Evolutionary conservation across 2,113 vertebrate species (phyloP).

Genomic region (Neodontobutis hainanensis): DNA sequence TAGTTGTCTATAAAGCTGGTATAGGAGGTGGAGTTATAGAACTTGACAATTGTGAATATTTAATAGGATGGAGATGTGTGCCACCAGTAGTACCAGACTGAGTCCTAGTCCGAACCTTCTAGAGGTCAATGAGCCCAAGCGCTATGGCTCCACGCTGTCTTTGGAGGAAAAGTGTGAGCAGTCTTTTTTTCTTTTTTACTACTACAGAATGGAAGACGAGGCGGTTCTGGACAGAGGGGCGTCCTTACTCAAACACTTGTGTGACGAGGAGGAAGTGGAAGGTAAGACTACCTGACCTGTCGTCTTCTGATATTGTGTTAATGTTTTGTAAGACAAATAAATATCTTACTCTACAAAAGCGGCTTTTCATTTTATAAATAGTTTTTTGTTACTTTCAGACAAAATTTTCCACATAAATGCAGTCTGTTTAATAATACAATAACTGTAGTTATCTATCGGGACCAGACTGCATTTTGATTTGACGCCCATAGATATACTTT

Average conservation of each 20-base stretch:
- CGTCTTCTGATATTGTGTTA: neutral
- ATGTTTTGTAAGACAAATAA: no score
- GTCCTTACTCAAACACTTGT: constrained; percentile 93
- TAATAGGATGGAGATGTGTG: constrained; percentile 61
- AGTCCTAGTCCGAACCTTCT: constrained; percentile 79
- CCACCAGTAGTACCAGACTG: constrained; percentile 75
- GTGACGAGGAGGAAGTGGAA: constrained; percentile 96
- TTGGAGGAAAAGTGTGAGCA: constrained; percentile 95
- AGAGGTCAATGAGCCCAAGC: constrained; percentile 85
- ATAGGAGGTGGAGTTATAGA: neutral
- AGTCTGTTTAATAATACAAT: no score
- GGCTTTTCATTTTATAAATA: no score
- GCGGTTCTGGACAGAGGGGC: constrained; percentile 97
- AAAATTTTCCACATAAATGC: no score
- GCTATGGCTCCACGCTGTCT: constrained; percentile 83
- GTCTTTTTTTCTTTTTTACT: constrained; percentile 98
- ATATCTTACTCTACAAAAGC: no score
- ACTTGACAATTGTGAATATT: constrained; percentile 9
- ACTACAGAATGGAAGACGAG: constrained; percentile 99
- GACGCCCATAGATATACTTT: neutral
- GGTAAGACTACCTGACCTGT: constrained; percentile 79
- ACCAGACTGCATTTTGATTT: neutral
- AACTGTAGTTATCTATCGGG: no score
- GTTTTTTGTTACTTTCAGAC: no score
- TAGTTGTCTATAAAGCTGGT: neutral